Conservation (phyloP, 2,113 vertebrate genomes). For the Taxidea taxus region DNA sequence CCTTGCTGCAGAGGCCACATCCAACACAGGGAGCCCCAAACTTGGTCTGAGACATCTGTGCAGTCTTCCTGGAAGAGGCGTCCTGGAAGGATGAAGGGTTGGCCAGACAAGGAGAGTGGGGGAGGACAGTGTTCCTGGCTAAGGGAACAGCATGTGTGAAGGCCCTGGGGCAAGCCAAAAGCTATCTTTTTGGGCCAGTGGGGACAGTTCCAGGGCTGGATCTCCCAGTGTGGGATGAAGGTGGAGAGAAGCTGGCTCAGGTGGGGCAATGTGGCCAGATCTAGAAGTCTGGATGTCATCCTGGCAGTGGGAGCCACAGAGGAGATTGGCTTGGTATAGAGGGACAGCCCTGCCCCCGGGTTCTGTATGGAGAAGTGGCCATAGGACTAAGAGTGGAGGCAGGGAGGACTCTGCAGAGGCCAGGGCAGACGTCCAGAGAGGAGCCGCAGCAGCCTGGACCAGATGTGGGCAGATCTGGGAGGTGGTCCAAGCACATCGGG, state of each 20-base stretch:
- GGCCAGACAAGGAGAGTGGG: not conserved
- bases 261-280: not conserved
- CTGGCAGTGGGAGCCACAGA: not conserved
- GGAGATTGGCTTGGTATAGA: not conserved
- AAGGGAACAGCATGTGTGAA: not conserved
- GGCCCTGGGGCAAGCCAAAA: not conserved
- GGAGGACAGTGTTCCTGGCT: not conserved
- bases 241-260: not conserved
- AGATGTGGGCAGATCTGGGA: not conserved
- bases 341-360: accelerated
- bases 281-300: not conserved
- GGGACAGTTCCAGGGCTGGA: not conserved
- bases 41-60: not conserved
- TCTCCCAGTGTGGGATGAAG: not conserved
- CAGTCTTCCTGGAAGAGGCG: not conserved
- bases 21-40: not conserved
- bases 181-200: not conserved
- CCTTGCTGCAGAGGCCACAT: not conserved
- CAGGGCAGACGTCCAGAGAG: not conserved
- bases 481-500: accelerated
- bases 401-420: not conserved
- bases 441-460: not conserved
- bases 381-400: not conserved
- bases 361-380: not conserved
- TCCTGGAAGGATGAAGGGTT: not conserved